Percentiles rank a stretch among this genome's conserved stretches.
phyloP scores from a whole-genome alignment of 2,113 vertebrate species.

The Mus pahari region DNA sequence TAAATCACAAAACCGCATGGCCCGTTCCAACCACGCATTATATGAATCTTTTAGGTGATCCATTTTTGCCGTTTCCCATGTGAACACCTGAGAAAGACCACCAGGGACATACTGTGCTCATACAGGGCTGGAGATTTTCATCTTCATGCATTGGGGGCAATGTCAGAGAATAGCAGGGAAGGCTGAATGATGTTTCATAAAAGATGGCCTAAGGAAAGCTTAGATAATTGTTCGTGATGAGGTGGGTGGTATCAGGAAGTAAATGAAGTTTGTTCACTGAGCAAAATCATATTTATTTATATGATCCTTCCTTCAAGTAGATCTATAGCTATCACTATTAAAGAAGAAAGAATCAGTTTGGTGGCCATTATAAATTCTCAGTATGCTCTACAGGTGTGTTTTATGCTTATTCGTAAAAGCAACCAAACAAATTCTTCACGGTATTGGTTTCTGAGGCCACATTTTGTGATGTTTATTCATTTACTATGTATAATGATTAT shows the following conservation, averaged over 20 bases:
- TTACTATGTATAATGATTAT: not conserved
- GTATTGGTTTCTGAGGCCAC: not conserved
- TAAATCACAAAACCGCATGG: not conserved
- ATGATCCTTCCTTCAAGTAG: not conserved
- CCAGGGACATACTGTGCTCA: not conserved
- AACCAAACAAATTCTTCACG: not conserved
- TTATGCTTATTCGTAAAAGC: not conserved
- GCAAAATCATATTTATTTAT: not conserved
- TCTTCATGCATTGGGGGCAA: not conserved
- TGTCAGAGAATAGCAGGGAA: not conserved
- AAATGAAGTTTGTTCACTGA: not conserved
- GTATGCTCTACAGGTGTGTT: not conserved
- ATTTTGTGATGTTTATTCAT: not conserved
- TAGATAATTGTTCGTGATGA: not conserved
- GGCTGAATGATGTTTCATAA: accelerated
- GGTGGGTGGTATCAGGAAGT: not conserved
- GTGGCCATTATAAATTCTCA: not conserved
- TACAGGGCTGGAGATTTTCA: not conserved
- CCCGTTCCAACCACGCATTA: not conserved
- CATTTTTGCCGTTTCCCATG: not conserved
- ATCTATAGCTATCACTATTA: not conserved
- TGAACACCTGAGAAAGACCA: not conserved
- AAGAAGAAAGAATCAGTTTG: not conserved
- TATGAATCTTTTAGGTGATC: not conserved
- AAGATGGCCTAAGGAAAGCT: not conserved